Evolutionary conservation across 2,113 vertebrate species (phyloP).

Genomic region (Stegastes partitus): DNA sequence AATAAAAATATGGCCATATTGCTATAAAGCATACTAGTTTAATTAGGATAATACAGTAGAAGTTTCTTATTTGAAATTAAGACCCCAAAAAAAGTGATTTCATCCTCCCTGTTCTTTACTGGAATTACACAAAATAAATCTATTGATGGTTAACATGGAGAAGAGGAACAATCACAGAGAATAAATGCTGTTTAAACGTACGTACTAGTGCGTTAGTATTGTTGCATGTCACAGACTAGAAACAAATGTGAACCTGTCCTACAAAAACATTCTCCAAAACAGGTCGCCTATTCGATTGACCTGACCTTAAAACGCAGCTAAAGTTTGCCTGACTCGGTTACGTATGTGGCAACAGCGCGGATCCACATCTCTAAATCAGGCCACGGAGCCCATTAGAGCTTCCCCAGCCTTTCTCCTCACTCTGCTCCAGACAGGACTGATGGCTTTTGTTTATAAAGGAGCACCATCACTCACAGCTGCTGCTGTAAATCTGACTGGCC

Average conservation of each 20-base stretch:
- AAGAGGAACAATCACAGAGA: background rate
- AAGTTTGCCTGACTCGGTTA: constrained; percentile 24
- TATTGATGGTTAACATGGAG: background rate
- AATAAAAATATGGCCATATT: no score
- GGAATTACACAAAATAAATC: no score
- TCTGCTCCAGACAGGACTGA: constrained; percentile 57
- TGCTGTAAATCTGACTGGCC: constrained; percentile 67
- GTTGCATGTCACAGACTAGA: no score
- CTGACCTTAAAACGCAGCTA: constrained; percentile 23
- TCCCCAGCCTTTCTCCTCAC: constrained; percentile 29
- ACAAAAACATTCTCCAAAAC: constrained; percentile 13
- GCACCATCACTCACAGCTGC: constrained; percentile 62
- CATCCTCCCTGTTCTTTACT: no score
- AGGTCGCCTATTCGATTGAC: constrained; percentile 3
- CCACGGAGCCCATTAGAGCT: constrained; percentile 31
- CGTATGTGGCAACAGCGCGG: background rate
- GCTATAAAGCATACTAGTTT: no score
- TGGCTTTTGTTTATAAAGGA: constrained; percentile 55
- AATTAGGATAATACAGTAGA: no score
- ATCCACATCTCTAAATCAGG: constrained; percentile 56
- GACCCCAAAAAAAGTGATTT: no score
- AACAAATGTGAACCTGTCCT: background rate
- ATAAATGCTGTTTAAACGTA: background rate
- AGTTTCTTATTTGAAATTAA: background rate
- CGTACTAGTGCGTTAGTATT: background rate